Conservation (phyloP, 2,797 vertebrate species). For the Phrynocephalus forsythii region DNA sequence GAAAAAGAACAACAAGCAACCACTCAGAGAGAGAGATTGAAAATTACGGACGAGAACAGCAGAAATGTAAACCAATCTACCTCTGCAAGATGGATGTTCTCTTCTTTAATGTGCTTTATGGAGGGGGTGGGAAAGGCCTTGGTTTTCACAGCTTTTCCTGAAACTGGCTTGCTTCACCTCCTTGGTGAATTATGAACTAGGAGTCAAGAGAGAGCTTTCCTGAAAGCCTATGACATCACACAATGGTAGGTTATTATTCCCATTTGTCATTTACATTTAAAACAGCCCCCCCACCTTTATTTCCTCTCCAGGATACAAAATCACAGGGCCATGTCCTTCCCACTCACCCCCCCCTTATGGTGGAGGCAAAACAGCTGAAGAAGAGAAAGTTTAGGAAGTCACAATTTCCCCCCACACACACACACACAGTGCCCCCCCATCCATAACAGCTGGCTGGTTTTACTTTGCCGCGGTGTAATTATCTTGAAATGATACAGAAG, state of each 20-base stretch:
- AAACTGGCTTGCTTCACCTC: conserved; percentile 73
- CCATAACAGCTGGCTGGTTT: conserved; percentile 37
- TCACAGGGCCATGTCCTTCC: not conserved
- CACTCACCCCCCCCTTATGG: not conserved
- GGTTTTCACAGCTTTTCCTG: conserved; percentile 70
- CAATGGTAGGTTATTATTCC: not conserved
- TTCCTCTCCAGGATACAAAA: not conserved
- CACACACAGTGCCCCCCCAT: not conserved
- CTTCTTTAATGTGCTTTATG: conserved; percentile 67
- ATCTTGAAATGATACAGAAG: conserved; percentile 56
- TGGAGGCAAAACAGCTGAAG: conserved; percentile 47
- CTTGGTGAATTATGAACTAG: conserved; percentile 79
- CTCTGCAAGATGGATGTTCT: conserved; percentile 69
- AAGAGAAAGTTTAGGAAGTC: conserved; percentile 74
- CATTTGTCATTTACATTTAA: not conserved
- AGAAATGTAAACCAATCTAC: conserved; percentile 74
- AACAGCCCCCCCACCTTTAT: conserved; percentile 23
- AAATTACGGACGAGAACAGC: conserved; percentile 55
- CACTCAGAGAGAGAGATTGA: not conserved
- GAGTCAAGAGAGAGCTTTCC: conserved; percentile 72
- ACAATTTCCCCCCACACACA: conserved; percentile 49
- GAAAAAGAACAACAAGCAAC: not conserved
- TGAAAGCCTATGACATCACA: conserved; percentile 62
- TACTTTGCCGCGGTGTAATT: conserved; percentile 58
- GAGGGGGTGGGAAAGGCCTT: not conserved